Evolutionary conservation across 2,113 vertebrate genomes (phyloP).

Genomic region (Serilophus lunatus): DNA sequence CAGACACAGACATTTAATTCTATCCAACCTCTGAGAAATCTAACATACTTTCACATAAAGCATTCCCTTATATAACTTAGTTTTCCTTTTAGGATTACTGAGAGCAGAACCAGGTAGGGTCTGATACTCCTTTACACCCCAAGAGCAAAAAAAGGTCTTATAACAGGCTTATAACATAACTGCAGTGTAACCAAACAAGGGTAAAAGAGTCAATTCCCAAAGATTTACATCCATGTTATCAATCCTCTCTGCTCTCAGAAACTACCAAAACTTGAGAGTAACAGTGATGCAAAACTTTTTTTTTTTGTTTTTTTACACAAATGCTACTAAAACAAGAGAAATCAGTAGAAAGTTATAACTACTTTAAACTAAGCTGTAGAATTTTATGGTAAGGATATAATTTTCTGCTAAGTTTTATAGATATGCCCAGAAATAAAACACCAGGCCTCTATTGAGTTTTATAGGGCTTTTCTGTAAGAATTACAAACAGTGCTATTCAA

Average conservation of each 20-base stretch:
- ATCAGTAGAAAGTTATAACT: conserved; percentile 57
- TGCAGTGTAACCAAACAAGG: not conserved
- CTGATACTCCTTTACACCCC: not conserved
- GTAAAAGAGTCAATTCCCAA: not conserved
- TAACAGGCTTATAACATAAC: not conserved
- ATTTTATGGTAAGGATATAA: conserved; percentile 53
- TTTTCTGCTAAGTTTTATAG: conserved; percentile 62
- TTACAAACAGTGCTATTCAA: conserved; percentile 48
- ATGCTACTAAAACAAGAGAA: conserved; percentile 19
- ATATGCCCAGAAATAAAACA: conserved; percentile 48
- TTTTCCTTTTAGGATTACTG: not conserved
- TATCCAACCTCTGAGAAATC: not conserved
- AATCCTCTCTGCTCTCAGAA: not conserved
- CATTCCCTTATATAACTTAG: not conserved
- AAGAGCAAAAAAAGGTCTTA: not conserved
- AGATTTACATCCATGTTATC: not conserved
- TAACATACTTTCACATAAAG: not conserved
- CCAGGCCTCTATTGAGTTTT: conserved; percentile 45
- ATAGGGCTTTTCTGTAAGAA: conserved; percentile 38
- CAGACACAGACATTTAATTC: not conserved
- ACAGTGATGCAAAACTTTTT: not conserved
- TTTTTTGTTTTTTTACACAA: not conserved
- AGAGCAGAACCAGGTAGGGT: not conserved
- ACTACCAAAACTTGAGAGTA: not conserved
- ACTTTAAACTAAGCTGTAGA: conserved; percentile 38